Conservation (phyloP, 1,140 invertebrate species). For the Hermetia illucens region DNA sequence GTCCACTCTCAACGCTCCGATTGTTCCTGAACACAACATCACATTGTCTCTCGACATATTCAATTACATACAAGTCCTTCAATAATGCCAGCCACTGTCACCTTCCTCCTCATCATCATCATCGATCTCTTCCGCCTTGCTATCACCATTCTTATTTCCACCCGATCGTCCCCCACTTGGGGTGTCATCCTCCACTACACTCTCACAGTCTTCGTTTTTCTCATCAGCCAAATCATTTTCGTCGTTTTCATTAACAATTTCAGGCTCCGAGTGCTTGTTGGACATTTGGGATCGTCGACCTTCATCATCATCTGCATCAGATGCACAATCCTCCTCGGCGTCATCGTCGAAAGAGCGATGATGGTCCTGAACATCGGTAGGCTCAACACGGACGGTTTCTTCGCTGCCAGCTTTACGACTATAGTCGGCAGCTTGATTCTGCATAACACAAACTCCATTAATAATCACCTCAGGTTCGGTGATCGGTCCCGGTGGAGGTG, state of each 20-base stretch:
- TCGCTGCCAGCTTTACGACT: conserved; percentile 5
- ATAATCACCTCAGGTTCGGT: conserved; percentile 80
- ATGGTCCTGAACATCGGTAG: conserved; percentile 35
- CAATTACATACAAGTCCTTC: background rate
- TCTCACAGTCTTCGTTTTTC: too few relatives aligned
- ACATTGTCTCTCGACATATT: background rate
- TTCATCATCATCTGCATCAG: conserved; percentile 9
- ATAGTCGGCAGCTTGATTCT: conserved; percentile 30
- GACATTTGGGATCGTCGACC: background rate
- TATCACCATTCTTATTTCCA: background rate
- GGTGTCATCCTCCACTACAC: too few relatives aligned
- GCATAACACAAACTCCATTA: conserved; percentile 79
- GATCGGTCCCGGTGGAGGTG: conserved; percentile 40
- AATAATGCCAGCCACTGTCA: conserved; percentile 2
- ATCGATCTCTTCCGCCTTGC: background rate
- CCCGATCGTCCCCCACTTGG: background rate
- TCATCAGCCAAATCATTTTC: too few relatives aligned
- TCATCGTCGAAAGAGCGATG: conserved; percentile 32
- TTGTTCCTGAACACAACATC: background rate
- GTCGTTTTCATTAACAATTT: conserved; percentile 7
- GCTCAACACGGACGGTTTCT: conserved; percentile 37
- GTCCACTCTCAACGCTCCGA: background rate
- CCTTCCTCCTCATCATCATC: background rate
- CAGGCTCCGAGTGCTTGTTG: conserved; percentile 2
- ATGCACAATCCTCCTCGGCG: conserved; percentile 32